Evolutionary conservation across 2,888 invertebrate genomes (phyloP), one percentile per base, ranked within the genome.

Genomic region (Acanthosepion pharaonis): DNA sequence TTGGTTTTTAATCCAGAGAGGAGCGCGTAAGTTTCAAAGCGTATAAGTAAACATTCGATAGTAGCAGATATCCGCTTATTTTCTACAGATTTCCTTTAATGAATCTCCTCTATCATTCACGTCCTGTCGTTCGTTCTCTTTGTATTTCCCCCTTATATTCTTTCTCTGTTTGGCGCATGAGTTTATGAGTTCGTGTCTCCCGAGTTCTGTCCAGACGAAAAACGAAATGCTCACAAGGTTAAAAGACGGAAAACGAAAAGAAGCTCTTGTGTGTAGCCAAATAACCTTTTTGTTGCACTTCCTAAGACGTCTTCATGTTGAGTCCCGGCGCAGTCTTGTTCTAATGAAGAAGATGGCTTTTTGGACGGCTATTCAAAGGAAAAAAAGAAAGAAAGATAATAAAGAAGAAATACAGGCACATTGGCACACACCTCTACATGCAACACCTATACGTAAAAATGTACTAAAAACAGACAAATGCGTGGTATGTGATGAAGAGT

Each of bases 181-280:
- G 55, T 55, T 55, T 55, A 55, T 20, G 55, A 55, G 55, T 55
- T 55, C 55, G 55, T 55, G 55, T 55, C 55, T 55, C 55, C 55
- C 55, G 55, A 55, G 55, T 55, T 55, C 55, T 78, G 78, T 78
- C n/a, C 78, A 78, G 78, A 78, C 78, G 78, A 78, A 78, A 78
- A 78, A 78, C 78, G 78, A 78, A 78, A 78, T 78, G 78, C 78
- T 78, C 78, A 78, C 78, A 78, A 78, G 78, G 78, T 78, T 78
- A 78, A 78, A 78, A 78, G 78, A 78, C 78, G 78, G 78, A 78
- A 78, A 78, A 78, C 78, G 78, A 78, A 78, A 78, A n/a, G 78
- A n/a, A 78, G 78, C 78, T 78, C 78, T 78, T 78, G n/a, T 78
- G 78, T n/a, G 78, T 78, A 78, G 78, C 78, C 78, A 78, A 78